Base-by-base conservation (phyloP, 2,888 invertebrate species). In the Bombyx huttoni region DNA sequence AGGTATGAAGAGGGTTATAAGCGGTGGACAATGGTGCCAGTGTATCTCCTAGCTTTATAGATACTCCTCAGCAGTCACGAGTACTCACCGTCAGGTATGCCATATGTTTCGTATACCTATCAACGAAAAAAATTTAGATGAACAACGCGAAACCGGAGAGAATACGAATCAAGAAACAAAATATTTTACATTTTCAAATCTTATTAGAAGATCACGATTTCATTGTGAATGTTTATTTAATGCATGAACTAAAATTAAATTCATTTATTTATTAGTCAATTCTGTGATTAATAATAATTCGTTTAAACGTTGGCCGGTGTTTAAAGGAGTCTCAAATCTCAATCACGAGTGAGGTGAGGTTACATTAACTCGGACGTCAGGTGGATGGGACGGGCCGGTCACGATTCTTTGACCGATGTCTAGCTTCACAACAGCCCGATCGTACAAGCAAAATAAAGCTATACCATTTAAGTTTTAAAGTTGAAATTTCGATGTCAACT, bases 371-470 rank as follows among this genome's bases (percentile, higher is more conserved):
- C 70, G 75, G 78, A 79, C 78, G 84, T 87, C 86, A 87, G 86
- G 87, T 87, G 85, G 76, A 57, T 64, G 85, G 85, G 85, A 78
- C 75, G 84, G 77, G 72, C 83, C 65, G 75, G 87, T 88, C 87
- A 88, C 87, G 87, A 87, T 75, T 86, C 73, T 78, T 77, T 84
- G 85, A 85, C 85, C 85, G 85, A 85, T 83, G 85, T 78, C 81
- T 81, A 78, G 74, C 77, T 76, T 68, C 59, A 57, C 58, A 48
- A 55, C 47, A 12, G 12, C 7, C 5, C n/a, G 9, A 40, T 10
- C 8, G 0, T 1, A 1, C 54, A 65, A 54, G 9, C 54, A 2
- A 79, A 69, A 69, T 46, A 49, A 71, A 71, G 55, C 55, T 73
- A 73, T 8, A 0, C 0, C 0, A 0, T 0, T 0, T 0, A 0